These are phyloP conservation scores for Heteromyza rotundicornis DNA, from an alignment of 2,888 invertebrate species.

Conservation along the genomic window DNA sequence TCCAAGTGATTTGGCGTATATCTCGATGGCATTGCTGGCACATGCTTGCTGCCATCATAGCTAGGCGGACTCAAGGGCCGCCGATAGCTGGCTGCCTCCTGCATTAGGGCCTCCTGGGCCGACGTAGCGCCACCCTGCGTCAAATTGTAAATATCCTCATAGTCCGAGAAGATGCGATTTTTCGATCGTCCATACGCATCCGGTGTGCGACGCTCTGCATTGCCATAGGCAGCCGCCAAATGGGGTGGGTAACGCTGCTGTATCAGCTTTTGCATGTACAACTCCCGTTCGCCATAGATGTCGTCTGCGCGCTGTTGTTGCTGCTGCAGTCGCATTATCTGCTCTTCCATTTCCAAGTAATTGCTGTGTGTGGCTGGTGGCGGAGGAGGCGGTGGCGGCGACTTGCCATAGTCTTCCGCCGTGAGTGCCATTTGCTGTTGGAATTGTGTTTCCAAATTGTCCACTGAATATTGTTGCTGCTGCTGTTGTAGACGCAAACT, in stretches of 20 bases:
- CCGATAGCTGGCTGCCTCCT: slow-evolving; percentile 66
- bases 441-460: slow-evolving; percentile 51
- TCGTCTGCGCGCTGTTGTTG: slow-evolving; percentile 50
- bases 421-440: slow-evolving; percentile 51
- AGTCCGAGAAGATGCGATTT: slow-evolving; percentile 67
- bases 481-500: slow-evolving; percentile 49
- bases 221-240: slow-evolving; percentile 44
- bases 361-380: slow-evolving; percentile 24
- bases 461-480: slow-evolving; percentile 51
- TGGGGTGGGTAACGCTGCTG: slow-evolving; percentile 52
- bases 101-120: slow-evolving; percentile 52
- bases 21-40: slow-evolving; percentile 56
- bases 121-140: slow-evolving; percentile 52
- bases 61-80: slow-evolving; percentile 69
- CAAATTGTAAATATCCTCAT: slow-evolving; percentile 76
- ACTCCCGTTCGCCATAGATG: slow-evolving; percentile 58
- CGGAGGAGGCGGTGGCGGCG: too few species aligned
- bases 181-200: slow-evolving; percentile 80
- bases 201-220: slow-evolving; percentile 76
- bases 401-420: slow-evolving; percentile 53
- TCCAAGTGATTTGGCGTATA: slow-evolving; percentile 61
- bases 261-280: slow-evolving; percentile 61
- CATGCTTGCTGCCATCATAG: slow-evolving; percentile 62
- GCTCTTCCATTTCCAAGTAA: slow-evolving; percentile 55
- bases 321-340: slow-evolving; percentile 46